Evolutionary conservation across 2,888 invertebrate genomes (phyloP).

Genomic region (Smittia aterrima): DNA sequence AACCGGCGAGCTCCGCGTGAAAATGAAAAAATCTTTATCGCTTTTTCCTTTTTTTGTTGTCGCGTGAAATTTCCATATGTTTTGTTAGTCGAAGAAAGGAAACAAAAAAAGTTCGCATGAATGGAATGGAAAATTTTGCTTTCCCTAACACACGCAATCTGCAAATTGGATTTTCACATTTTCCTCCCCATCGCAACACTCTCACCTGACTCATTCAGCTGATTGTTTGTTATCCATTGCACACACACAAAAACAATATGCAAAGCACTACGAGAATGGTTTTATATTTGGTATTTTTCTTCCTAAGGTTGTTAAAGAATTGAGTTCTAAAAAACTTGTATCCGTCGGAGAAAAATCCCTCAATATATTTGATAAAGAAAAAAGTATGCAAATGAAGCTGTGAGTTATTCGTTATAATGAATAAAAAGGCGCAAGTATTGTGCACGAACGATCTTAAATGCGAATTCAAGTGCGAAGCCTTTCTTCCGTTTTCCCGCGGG

Average conservation of each 20-base stretch:
- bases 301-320: too few relatives aligned
- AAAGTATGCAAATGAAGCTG: constrained; percentile 34
- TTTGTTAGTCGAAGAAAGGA: background rate
- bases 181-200: constrained; percentile 8
- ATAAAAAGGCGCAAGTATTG: background rate
- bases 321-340: too few relatives aligned
- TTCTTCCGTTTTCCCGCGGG: too few relatives aligned
- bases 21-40: background rate
- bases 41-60: background rate
- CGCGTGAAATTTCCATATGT: background rate
- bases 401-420: constrained; percentile 28
- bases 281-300: too few relatives aligned
- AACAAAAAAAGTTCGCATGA: background rate
- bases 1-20: background rate
- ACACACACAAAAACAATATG: background rate
- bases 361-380: background rate
- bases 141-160: constrained; percentile 8
- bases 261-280: background rate
- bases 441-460: background rate
- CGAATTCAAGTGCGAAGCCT: too few relatives aligned
- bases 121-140: constrained; percentile 4
- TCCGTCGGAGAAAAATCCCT: background rate
- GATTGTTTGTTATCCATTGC: constrained; percentile 19
- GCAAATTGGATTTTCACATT: constrained; percentile 24
- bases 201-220: constrained; percentile 5